These are phyloP conservation scores for Neofelis nebulosa DNA, from an alignment of 2,113 vertebrate genomes.

Conservation along the genomic window DNA sequence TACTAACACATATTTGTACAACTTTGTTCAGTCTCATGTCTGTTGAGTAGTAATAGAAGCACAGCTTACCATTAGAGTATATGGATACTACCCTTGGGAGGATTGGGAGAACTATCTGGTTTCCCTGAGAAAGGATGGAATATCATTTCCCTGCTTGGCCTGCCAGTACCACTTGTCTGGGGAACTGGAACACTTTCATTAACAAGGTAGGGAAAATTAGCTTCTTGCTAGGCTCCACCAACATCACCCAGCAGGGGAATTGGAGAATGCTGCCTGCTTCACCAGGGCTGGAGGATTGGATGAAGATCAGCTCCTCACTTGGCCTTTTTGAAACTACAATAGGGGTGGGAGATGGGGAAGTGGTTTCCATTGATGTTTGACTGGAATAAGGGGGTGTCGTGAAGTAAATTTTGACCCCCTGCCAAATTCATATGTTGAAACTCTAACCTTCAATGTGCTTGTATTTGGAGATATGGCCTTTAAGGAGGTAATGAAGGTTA, in stretches of 20 bases:
- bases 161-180: neutral
- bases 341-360: accelerated
- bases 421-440: neutral
- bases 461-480: neutral
- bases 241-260: neutral
- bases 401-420: neutral
- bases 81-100: neutral
- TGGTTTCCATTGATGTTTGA: neutral
- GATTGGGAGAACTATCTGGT: neutral
- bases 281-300: neutral
- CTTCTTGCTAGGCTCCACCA: neutral
- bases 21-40: neutral
- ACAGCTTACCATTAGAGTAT: neutral
- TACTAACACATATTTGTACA: neutral
- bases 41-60: neutral
- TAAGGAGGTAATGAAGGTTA: neutral
- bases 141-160: neutral
- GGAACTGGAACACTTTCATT: neutral
- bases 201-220: neutral
- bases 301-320: neutral
- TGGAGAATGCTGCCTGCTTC: neutral
- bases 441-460: neutral
- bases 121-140: neutral
- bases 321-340: neutral
- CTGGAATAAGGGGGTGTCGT: neutral